Evolutionary conservation across 37 sponge, comb jelly and placozoan species (phyloP).

Genomic region (Haliclona indistincta): DNA sequence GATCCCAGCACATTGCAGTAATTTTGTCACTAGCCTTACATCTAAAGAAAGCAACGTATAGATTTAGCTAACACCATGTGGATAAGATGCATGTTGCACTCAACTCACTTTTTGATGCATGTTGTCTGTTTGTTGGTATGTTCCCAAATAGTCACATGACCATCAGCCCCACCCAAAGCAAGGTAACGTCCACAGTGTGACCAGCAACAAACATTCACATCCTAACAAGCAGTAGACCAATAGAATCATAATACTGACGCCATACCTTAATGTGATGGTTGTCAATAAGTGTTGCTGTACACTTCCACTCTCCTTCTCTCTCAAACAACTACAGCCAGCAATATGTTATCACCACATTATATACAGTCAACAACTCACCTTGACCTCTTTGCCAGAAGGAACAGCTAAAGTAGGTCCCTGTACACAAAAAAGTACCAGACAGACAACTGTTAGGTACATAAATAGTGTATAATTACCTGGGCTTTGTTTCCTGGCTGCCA

Average conservation of each 20-base stretch:
- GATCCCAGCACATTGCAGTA: neutral
- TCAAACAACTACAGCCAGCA: no score
- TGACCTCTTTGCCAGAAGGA: slow-evolving; percentile 56
- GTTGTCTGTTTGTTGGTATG: neutral
- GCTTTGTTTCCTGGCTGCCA: slow-evolving; percentile 67
- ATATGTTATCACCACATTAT: no score
- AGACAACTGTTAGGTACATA: no score
- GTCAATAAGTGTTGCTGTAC: slow-evolving; percentile 30
- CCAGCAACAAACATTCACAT: slow-evolving; percentile 59
- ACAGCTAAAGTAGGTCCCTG: no score
- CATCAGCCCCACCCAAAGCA: slow-evolving; percentile 54
- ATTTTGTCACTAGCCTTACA: no score
- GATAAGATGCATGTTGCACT: neutral
- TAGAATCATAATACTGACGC: neutral
- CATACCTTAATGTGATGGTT: slow-evolving; percentile 18
- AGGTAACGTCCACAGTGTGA: slow-evolving; percentile 49
- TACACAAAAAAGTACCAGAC: no score
- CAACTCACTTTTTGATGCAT: neutral
- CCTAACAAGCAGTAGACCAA: slow-evolving; percentile 19
- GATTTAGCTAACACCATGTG: no score
- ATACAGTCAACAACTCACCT: slow-evolving; percentile 22
- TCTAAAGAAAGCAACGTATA: no score
- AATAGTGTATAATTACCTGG: slow-evolving; percentile 16
- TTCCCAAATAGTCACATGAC: slow-evolving; percentile 47
- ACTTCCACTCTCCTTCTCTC: no score